Evolutionary conservation across 2,888 invertebrate genomes (phyloP), one percentile per base, ranked within the genome.

Genomic region (Caradrina kadenii): DNA sequence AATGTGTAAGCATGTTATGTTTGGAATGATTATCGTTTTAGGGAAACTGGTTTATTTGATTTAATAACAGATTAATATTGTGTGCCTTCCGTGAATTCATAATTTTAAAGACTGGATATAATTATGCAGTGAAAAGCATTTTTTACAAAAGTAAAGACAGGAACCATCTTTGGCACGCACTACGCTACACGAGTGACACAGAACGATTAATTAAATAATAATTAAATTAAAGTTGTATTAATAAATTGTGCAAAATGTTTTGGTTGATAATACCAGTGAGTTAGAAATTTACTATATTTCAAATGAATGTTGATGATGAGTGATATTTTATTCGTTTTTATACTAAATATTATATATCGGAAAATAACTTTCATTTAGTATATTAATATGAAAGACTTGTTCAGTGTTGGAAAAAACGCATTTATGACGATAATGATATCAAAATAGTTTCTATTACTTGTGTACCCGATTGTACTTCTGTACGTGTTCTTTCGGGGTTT

Each of bases 11-110:
- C 59, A 56, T 61, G 49, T 54, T 58, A 22, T 45, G 22, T 65
- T 78, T 78, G 81, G 83, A 83, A 81, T 83, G 81, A 81, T 80
- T 59, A 78, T 62, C 10, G 58, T 64, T 26, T 60, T 17, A 5
- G 0, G 39, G 21, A 15, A 50, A 39, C 31, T 21, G 19, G 11
- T 13, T 35, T 55, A 74, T 35, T 73, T 73, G 17, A 5, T 19
- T 39, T 13, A 39, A 11, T 39, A 39, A 39, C 13, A 39, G 3
- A 11, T 39, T 39, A 39, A 45, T 17, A 45, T 45, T 15, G 45
- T 45, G 45, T 17, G 17, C 11, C 39, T 22, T 54, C 17, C n/a
- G 13, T n/a, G 11, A 54, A 54, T 54, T n/a, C 5, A n/a, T 31
- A n/a, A 31, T 26, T 8, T 7, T 6, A 54, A 17, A 11, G 17